These are phyloP conservation scores for Sibirionetta formosa DNA, from an alignment of 2,797 vertebrate genomes.

Conservation along the genomic window DNA sequence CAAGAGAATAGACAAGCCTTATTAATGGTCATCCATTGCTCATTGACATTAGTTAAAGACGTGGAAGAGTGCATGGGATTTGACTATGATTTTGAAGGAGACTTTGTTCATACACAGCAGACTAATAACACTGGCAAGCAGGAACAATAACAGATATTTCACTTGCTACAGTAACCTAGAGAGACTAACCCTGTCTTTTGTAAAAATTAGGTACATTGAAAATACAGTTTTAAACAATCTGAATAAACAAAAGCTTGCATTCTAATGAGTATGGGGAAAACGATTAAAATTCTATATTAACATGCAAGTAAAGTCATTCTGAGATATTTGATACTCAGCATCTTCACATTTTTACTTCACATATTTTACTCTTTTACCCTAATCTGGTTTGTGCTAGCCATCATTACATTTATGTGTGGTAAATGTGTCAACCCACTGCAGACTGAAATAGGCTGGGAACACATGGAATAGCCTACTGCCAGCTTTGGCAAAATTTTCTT, in stretches of 20 bases:
- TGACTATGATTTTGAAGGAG: conserved; percentile 10
- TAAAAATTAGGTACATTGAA: neutral
- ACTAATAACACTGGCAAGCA: neutral
- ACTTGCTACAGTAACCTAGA: neutral
- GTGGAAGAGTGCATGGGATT: neutral
- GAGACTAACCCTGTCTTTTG: neutral
- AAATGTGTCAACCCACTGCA: neutral
- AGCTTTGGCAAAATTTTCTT: neutral
- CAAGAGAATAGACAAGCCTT: neutral
- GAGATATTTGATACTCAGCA: neutral
- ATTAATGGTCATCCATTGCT: neutral
- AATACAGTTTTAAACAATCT: too few relatives aligned
- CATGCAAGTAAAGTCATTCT: neutral
- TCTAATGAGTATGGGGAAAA: neutral
- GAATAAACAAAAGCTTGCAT: neutral
- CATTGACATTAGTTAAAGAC: neutral
- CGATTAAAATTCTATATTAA: neutral
- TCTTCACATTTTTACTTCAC: neutral
- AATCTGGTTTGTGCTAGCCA: neutral
- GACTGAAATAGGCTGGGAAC: neutral
- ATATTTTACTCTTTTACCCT: neutral
- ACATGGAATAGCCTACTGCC: accelerated
- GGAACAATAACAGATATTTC: neutral
- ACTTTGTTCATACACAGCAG: neutral
- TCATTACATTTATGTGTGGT: accelerated